These are phyloP conservation scores for Pseudoips prasinana DNA, from an alignment of 2,888 invertebrate genomes.

Conservation along the genomic window DNA sequence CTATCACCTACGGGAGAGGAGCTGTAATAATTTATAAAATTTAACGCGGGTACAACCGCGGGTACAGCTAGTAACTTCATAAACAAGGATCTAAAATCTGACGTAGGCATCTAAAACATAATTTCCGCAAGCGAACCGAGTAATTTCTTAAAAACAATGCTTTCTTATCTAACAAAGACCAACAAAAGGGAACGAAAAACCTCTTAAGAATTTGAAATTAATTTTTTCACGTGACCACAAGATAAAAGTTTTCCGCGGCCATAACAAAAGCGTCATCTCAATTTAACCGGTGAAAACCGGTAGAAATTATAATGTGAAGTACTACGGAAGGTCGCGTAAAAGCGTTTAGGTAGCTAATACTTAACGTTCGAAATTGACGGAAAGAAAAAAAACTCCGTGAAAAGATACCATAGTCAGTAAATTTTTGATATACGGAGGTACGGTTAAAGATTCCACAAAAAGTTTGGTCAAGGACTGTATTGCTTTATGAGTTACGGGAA, in stretches of 20 bases:
- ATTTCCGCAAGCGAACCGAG: conserved; percentile 34
- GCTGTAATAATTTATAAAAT: too few species aligned
- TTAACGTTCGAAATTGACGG: conserved; percentile 22
- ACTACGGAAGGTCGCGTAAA: too few species aligned
- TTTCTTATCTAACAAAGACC: conserved; percentile 43
- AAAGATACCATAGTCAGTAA: conserved; percentile 38
- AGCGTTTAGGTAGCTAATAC: conserved; percentile 15
- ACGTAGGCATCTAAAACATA: conserved; percentile 24
- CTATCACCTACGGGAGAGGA: too few species aligned
- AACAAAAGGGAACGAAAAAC: conserved; percentile 46
- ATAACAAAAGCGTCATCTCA: too few species aligned
- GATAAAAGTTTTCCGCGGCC: conserved; percentile 28
- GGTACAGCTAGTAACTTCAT: too few species aligned
- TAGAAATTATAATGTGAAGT: too few species aligned
- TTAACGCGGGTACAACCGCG: too few species aligned
- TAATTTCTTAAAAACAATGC: conserved; percentile 48
- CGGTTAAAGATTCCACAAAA: conserved; percentile 36
- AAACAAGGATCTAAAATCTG: too few species aligned
- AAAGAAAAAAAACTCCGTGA: conserved; percentile 26
- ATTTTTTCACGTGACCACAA: conserved; percentile 44
- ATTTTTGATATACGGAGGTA: conserved; percentile 43
- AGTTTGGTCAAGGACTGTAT: conserved; percentile 48
- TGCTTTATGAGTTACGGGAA: conserved; percentile 42
- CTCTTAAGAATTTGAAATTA: conserved; percentile 46
- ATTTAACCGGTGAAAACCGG: too few species aligned